Evolutionary conservation across 23 tunicate species (phyloP).

Genomic region (Ciona savignyi): DNA sequence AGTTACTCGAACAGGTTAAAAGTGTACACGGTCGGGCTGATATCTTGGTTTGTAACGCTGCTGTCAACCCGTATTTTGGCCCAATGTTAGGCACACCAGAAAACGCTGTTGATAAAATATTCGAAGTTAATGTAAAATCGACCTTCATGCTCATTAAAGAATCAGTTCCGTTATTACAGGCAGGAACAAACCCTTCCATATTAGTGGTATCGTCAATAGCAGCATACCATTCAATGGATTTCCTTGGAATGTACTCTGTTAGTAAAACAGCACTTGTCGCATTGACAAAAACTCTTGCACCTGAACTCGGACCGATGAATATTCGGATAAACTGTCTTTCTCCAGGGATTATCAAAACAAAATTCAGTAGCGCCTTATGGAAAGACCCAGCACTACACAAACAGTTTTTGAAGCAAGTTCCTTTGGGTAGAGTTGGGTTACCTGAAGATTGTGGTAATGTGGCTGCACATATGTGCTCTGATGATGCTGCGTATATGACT

Average conservation of each 20-base stretch:
- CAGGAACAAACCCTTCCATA: constrained; percentile 38
- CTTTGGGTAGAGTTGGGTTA: constrained; percentile 36
- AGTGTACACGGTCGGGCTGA: constrained; percentile 44
- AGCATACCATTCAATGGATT: constrained; percentile 36
- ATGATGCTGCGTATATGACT: constrained; percentile 72
- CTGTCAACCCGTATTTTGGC: constrained; percentile 95
- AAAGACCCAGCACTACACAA: constrained; percentile 10
- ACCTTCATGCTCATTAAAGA: constrained; percentile 81
- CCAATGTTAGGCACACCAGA: constrained; percentile 65
- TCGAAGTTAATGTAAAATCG: too few relatives aligned
- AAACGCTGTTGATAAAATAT: constrained; percentile 69
- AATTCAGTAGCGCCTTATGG: constrained; percentile 61
- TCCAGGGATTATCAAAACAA: constrained; percentile 82
- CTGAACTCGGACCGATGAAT: constrained; percentile 46
- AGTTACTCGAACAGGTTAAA: constrained; percentile 35
- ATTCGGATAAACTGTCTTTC: constrained; percentile 74
- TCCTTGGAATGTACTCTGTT: too few relatives aligned
- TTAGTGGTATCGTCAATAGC: constrained; percentile 59
- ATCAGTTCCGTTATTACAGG: constrained; percentile 43
- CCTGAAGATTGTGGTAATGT: constrained; percentile 63
- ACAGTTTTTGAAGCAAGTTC: neutral
- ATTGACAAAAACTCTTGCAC: constrained; percentile 58
- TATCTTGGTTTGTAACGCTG: constrained; percentile 65
- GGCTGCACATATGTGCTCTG: constrained; percentile 55
- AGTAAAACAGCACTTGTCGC: too few relatives aligned